phyloP scores from a whole-genome alignment of 2,113 vertebrate genomes.

The Rhegmatorhina hoffmannsi region DNA sequence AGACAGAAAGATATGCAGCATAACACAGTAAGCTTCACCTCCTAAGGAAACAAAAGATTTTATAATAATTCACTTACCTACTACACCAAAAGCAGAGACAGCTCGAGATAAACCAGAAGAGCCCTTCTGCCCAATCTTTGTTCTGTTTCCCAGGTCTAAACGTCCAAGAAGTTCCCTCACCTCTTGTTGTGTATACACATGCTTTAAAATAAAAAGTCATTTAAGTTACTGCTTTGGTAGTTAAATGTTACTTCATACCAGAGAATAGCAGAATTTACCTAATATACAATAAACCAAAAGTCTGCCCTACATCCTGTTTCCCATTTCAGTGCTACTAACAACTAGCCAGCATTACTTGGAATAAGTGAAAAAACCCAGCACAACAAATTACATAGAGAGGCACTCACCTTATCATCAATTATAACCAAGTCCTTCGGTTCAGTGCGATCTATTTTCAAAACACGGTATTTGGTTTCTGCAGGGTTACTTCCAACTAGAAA shows the following conservation, averaged over 20 bases:
- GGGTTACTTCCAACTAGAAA: slow-evolving; percentile 95
- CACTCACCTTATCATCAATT: slow-evolving; percentile 92
- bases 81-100: slow-evolving; percentile 89
- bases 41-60: background rate
- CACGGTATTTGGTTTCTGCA: slow-evolving; percentile 92
- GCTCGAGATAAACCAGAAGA: slow-evolving; percentile 90
- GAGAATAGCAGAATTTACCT: background rate
- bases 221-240: background rate
- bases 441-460: slow-evolving; percentile 96
- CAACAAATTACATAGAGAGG: background rate
- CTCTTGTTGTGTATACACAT: slow-evolving; percentile 93
- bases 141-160: slow-evolving; percentile 92
- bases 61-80: slow-evolving; percentile 79
- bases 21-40: slow-evolving; percentile 46
- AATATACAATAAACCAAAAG: background rate
- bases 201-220: slow-evolving; percentile 74
- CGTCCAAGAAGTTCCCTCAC: slow-evolving; percentile 91
- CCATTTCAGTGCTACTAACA: background rate
- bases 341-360: background rate
- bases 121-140: slow-evolving; percentile 93
- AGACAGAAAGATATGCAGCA: background rate
- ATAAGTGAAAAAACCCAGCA: background rate
- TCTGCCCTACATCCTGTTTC: background rate
- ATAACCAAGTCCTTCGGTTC: slow-evolving; percentile 94
- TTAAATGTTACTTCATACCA: background rate